These are phyloP conservation scores for Latrodectus geometricus DNA, from an alignment of 1,140 invertebrate species.

Conservation along the genomic window DNA sequence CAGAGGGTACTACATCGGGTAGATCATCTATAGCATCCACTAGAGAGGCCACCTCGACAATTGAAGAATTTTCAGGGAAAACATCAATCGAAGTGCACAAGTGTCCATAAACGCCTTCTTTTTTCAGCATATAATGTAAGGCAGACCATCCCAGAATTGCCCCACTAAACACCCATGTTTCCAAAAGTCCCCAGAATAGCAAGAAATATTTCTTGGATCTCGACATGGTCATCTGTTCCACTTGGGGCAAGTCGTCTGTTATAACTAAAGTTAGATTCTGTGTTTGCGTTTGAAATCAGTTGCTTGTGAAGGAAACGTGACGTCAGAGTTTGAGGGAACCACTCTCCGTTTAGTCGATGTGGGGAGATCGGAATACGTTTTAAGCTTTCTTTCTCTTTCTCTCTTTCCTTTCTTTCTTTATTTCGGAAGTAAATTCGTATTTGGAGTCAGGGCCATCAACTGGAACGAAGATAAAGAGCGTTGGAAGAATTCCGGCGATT, in stretches of 20 bases:
- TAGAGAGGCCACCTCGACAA: neutral
- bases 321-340: slow-evolving; percentile 4
- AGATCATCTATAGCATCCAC: neutral
- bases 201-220: slow-evolving; percentile 57
- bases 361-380: neutral
- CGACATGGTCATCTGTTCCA: slow-evolving; percentile 16
- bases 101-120: slow-evolving; percentile 62
- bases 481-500: neutral
- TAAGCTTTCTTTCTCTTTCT: neutral
- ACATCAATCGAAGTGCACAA: slow-evolving; percentile 30
- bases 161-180: slow-evolving; percentile 64
- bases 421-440: neutral
- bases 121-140: slow-evolving; percentile 65
- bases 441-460: slow-evolving; percentile 21
- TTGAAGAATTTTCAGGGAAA: neutral
- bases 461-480: slow-evolving; percentile 2
- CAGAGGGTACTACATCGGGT: slow-evolving; percentile 2
- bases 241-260: neutral
- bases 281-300: slow-evolving; percentile 45
- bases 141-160: slow-evolving; percentile 64
- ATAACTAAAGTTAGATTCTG: neutral
- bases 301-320: slow-evolving; percentile 33
- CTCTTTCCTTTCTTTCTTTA: neutral
- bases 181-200: slow-evolving; percentile 63
- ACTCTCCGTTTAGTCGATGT: neutral